Conservation (phyloP, 2,113 vertebrate genomes). For the Pelecanoides urinatrix region DNA sequence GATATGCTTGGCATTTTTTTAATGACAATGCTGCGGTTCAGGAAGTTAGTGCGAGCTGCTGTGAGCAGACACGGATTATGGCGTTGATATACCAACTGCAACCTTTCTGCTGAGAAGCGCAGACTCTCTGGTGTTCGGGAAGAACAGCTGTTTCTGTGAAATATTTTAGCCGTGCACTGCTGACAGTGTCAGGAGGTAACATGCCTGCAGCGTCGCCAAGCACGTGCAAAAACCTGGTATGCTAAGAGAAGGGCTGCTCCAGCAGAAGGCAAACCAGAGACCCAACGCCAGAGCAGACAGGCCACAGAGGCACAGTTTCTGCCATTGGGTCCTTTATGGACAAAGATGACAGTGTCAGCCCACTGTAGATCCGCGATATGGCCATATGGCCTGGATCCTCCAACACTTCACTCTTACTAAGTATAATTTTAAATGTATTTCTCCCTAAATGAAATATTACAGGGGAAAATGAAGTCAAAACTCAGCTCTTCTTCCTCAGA, state of each 20-base stretch:
- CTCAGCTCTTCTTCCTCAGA: not conserved
- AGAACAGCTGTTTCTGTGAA: not conserved
- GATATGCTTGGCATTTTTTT: not conserved
- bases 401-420: not conserved
- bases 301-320: not conserved
- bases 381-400: not conserved
- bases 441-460: not conserved
- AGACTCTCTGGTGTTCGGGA: rapidly evolving
- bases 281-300: rapidly evolving
- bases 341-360: not conserved
- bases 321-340: not conserved
- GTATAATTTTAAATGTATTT: not conserved
- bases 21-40: not conserved
- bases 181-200: not conserved
- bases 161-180: not conserved
- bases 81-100: not conserved
- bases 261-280: not conserved
- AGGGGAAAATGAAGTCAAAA: not conserved
- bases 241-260: not conserved
- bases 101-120: rapidly evolving
- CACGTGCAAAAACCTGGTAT: rapidly evolving
- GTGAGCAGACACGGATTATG: not conserved
- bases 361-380: rapidly evolving
- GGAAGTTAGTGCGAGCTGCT: not conserved
- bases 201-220: not conserved